Percentiles rank a stretch among this genome's conserved stretches.
These are phyloP conservation scores for Coccyzus lansbergi DNA, from an alignment of 2,797 vertebrate species.

Conservation along the genomic window DNA sequence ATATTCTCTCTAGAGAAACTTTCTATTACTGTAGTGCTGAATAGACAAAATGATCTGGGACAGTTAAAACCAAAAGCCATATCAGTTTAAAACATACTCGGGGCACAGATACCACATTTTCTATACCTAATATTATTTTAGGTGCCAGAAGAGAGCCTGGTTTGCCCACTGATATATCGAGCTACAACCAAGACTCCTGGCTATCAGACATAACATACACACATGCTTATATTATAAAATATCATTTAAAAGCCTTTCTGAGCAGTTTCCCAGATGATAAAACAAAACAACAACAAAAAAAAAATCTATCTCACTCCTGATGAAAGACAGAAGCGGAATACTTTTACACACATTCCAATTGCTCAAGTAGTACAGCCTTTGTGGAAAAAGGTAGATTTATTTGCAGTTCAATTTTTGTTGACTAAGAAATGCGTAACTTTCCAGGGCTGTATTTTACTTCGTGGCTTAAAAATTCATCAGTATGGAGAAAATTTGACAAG, in stretches of 20 bases:
- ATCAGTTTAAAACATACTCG: neutral
- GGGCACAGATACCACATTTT: neutral
- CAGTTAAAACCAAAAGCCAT: neutral
- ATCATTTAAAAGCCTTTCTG: neutral
- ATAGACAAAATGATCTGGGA: neutral
- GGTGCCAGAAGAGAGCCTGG: neutral
- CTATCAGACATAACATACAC: neutral
- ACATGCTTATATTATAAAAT: neutral
- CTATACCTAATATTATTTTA: neutral
- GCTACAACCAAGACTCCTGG: neutral
- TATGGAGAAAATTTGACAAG: neutral
- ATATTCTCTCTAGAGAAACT: neutral
- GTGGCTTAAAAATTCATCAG: neutral
- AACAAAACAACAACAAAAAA: too few relatives aligned
- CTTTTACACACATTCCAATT: neutral
- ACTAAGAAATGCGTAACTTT: rapidly evolving
- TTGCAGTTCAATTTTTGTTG: neutral
- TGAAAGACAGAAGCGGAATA: neutral
- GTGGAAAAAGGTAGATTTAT: neutral
- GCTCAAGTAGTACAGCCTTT: neutral
- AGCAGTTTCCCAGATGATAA: neutral
- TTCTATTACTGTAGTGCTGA: neutral
- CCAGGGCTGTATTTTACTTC: neutral
- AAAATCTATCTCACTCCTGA: neutral
- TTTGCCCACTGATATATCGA: neutral